Percentiles rank a stretch among this genome's conserved stretches.
These are phyloP conservation scores for Catocala nupta DNA, from an alignment of 2,888 invertebrate genomes.

Conservation along the genomic window DNA sequence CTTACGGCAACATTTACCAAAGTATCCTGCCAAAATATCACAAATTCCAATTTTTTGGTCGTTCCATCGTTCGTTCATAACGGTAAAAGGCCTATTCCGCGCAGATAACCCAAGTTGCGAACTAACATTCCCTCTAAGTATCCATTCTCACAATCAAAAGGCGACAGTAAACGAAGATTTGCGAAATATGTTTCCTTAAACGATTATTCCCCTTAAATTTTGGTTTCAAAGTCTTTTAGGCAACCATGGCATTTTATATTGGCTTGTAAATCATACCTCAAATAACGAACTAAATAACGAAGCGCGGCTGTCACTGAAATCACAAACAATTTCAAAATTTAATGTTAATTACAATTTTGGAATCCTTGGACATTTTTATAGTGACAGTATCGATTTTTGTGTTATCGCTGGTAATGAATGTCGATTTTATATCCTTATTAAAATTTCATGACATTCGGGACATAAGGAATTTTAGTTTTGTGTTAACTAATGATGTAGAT, in stretches of 20 bases:
- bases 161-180: conserved; percentile 15
- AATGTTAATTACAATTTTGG: not conserved
- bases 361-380: no score
- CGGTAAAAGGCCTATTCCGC: conserved; percentile 10
- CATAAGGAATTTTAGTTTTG: no score
- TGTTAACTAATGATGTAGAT: no score
- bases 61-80: conserved; percentile 5
- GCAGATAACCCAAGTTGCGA: conserved; percentile 15
- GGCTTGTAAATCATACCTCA: not conserved
- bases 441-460: no score
- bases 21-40: not conserved
- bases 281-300: no score
- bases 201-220: conserved; percentile 6
- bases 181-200: conserved; percentile 14
- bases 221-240: conserved; percentile 5
- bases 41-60: conserved; percentile 11
- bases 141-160: conserved; percentile 17
- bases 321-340: not conserved
- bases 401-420: no score
- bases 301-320: no score
- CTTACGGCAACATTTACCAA: conserved; percentile 6
- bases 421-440: no score
- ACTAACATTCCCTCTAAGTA: conserved; percentile 14
- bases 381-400: no score
- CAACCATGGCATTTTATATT: not conserved